A percentile compares a stretch with the other conserved stretches of the same genome.
Conservation (phyloP, 1,140 invertebrate species). For the Trachymyrmex septentrionalis region DNA sequence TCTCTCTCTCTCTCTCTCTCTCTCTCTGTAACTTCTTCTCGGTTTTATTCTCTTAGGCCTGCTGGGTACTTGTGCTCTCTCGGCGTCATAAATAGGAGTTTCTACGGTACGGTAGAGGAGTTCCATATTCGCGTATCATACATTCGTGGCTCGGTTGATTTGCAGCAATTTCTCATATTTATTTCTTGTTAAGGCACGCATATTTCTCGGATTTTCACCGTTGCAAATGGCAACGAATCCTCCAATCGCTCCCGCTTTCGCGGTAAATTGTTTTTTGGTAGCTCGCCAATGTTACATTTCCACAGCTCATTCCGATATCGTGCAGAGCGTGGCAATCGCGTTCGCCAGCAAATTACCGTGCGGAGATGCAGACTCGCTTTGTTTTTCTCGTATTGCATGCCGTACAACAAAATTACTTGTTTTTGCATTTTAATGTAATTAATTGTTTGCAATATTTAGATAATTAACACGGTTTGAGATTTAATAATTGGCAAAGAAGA, state of each 20-base stretch:
- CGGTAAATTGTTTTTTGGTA: slow-evolving; percentile 67
- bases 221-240: background rate
- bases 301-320: slow-evolving; percentile 37
- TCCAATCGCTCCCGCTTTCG: background rate
- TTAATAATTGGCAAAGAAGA: background rate
- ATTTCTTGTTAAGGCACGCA: background rate
- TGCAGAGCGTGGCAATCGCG: slow-evolving; percentile 37
- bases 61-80: background rate
- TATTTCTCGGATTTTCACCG: background rate
- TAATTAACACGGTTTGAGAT: background rate
- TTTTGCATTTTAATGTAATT: background rate
- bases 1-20: slow-evolving; percentile 41
- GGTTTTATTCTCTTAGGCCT: slow-evolving; percentile 69
- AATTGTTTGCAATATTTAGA: background rate
- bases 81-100: slow-evolving; percentile 42
- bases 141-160: background rate
- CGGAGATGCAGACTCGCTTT: background rate
- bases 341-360: slow-evolving; percentile 1
- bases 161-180: background rate
- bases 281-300: slow-evolving; percentile 53
- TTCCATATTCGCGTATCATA: background rate
- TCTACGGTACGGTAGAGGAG: background rate
- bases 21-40: slow-evolving; percentile 60
- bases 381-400: too few relatives aligned
- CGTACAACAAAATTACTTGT: background rate